A percentile compares a stretch with the other conserved stretches of the same genome.
These are phyloP conservation scores for Vanessa cardui DNA, from an alignment of 2,888 invertebrate genomes.

Conservation along the genomic window DNA sequence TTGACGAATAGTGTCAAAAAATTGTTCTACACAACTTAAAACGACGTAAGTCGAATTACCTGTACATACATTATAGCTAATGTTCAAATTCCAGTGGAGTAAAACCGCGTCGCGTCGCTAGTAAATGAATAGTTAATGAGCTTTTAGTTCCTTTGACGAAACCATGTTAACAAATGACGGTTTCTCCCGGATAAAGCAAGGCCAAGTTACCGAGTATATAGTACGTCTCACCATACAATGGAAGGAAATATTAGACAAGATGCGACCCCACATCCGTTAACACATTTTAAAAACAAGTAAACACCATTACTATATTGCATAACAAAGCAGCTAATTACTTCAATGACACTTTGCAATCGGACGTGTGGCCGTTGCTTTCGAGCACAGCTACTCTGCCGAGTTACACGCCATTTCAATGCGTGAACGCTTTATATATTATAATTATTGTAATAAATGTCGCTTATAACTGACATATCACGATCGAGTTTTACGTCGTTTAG, in stretches of 20 bases:
- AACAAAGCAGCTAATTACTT: not conserved
- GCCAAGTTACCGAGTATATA: not conserved
- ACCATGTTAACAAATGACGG: not conserved
- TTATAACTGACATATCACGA: no score
- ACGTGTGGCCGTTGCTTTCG: no score
- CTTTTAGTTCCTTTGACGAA: not conserved
- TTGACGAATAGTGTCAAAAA: no score
- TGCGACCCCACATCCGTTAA: conserved; percentile 34
- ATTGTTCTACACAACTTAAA: no score
- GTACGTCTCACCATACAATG: conserved; percentile 31
- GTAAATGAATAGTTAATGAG: conserved; percentile 2
- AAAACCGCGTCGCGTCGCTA: not conserved
- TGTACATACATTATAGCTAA: no score
- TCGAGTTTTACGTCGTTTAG: no score
- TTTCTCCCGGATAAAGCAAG: not conserved
- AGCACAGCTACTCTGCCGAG: no score
- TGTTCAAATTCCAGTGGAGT: not conserved
- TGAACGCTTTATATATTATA: no score
- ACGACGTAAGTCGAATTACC: no score
- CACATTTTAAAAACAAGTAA: conserved; percentile 24
- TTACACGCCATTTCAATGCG: no score
- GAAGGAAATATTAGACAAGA: conserved; percentile 29
- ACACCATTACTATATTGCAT: conserved; percentile 36
- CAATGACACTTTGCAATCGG: no score
- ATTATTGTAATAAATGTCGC: no score